A percentile compares a stretch with the other conserved stretches of the same genome.
Evolutionary conservation across 2,888 invertebrate species (phyloP).

Genomic region (Opisthograptis luteolata): DNA sequence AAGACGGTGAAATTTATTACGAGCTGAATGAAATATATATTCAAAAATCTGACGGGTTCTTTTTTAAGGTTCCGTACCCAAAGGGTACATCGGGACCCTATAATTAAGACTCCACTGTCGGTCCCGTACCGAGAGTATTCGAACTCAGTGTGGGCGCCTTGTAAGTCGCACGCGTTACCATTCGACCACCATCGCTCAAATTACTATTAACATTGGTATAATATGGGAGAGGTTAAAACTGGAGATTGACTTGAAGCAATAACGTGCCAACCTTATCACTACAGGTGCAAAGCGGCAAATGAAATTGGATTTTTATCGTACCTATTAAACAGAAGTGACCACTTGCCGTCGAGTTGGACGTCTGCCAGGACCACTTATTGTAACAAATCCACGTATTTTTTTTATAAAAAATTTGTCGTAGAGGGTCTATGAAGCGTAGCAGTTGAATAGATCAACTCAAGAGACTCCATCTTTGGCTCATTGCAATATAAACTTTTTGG

Average conservation of each 20-base stretch:
- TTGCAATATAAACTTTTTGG: no score
- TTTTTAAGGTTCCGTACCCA: no score
- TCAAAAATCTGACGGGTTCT: no score
- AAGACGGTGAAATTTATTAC: background rate
- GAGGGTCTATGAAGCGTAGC: background rate
- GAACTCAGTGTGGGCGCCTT: no score
- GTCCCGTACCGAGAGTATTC: no score
- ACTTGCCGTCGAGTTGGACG: constrained; percentile 17
- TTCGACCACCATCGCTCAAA: no score
- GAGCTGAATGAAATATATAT: background rate
- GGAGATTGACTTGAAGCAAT: background rate
- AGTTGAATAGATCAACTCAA: background rate
- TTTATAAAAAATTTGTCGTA: background rate
- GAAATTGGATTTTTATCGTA: constrained; percentile 24
- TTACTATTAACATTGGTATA: no score
- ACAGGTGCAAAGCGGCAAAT: constrained; percentile 24
- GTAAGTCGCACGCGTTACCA: no score
- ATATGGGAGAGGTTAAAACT: no score
- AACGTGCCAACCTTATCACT: constrained; percentile 3
- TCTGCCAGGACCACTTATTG: constrained; percentile 12
- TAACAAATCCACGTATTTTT: background rate
- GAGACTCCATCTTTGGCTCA: no score
- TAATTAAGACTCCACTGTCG: no score
- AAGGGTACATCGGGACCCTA: no score
- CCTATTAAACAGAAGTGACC: constrained; percentile 23